These are phyloP conservation scores for Anthopleura sola DNA, from an alignment of 64 coral and sea anemone species.

Conservation along the genomic window DNA sequence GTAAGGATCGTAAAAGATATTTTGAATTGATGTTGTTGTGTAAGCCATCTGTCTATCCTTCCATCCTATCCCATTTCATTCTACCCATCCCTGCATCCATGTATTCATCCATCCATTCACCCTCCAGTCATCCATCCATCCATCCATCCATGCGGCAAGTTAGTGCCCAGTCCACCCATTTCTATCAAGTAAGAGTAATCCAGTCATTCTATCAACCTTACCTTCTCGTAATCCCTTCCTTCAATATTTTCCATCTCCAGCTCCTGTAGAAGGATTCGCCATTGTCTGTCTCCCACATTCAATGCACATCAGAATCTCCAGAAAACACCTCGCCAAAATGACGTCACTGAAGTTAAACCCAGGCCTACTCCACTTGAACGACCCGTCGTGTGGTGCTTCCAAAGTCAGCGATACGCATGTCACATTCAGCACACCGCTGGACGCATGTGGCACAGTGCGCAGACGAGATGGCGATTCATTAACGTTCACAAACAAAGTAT, in stretches of 20 bases:
- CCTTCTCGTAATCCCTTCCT: too few species aligned
- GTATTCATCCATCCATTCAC: too few species aligned
- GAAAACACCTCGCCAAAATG: not conserved
- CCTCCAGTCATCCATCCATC: too few species aligned
- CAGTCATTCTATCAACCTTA: too few species aligned
- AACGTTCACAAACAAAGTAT: not conserved
- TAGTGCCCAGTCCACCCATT: too few species aligned
- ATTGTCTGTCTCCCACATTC: conserved; percentile 2
- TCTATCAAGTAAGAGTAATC: too few species aligned
- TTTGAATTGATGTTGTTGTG: not conserved
- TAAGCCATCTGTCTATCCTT: too few species aligned
- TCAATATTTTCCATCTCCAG: not conserved
- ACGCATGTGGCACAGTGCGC: conserved; percentile 52
- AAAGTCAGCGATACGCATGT: conserved; percentile 7
- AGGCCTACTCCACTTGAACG: conserved; percentile 54
- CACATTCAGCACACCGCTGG: conserved; percentile 43
- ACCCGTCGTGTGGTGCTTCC: conserved; percentile 40
- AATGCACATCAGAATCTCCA: conserved; percentile 24
- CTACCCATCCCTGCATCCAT: too few species aligned
- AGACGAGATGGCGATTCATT: not conserved
- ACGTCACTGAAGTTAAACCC: not conserved
- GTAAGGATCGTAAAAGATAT: not conserved
- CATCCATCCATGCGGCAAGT: too few species aligned
- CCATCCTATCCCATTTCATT: too few species aligned
- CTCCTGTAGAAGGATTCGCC: not conserved